phyloP scores from a whole-genome alignment of 2,888 invertebrate genomes.

The Coecobrya sp. region DNA sequence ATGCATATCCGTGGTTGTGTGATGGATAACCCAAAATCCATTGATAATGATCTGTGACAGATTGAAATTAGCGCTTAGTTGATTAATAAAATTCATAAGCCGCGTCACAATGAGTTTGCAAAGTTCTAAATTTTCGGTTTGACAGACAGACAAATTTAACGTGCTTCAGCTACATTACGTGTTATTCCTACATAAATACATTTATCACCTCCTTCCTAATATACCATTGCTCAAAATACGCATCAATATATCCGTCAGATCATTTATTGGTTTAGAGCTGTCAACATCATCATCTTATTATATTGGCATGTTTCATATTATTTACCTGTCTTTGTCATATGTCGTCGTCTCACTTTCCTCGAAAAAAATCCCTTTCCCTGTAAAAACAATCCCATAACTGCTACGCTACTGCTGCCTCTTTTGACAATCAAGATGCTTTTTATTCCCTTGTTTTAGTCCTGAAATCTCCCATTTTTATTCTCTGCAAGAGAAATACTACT shows the following conservation, averaged over 20 bases:
- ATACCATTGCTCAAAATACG: neutral
- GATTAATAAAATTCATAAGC: no score
- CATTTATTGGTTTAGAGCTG: neutral
- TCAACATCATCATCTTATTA: slow-evolving; percentile 9
- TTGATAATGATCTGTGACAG: no score
- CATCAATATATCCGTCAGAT: neutral
- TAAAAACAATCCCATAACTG: neutral
- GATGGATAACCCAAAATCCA: no score
- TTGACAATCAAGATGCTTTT: neutral
- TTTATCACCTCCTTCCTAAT: no score
- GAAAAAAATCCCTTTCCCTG: neutral
- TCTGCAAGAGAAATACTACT: neutral
- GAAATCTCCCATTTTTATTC: neutral
- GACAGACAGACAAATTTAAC: no score
- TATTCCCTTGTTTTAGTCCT: neutral
- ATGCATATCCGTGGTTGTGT: no score
- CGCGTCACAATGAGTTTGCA: no score
- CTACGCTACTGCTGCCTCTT: neutral
- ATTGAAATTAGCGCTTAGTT: no score
- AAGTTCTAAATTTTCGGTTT: no score
- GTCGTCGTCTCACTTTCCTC: neutral
- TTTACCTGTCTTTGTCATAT: slow-evolving; percentile 29
- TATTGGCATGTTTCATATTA: neutral
- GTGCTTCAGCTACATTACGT: no score
- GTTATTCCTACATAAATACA: no score